Evolutionary conservation across 2,113 vertebrate genomes (phyloP), one percentile per base, ranked within the genome.

Genomic region (Numida meleagris): DNA sequence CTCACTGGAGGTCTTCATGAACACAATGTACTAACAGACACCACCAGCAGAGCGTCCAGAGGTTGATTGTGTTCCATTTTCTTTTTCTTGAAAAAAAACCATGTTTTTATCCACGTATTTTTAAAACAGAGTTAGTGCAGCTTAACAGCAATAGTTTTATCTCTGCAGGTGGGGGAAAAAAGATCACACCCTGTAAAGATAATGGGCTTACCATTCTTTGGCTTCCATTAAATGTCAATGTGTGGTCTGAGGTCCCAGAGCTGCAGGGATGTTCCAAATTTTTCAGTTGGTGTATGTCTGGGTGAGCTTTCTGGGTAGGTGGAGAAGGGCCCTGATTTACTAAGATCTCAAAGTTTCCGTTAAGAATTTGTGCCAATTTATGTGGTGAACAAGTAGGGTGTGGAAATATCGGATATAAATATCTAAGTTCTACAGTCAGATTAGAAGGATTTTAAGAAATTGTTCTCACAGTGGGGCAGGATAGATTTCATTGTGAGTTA

Each of bases 221-320:
- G 91, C 93, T 88, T 90, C 77, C n/a, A 79, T 23, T 45, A 70
- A 65, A 70, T 24, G 43, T 0, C 4, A 86, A 80, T 96, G 96
- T 96, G 95, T 96, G 96, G 94, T 94, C 96, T 88, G 73, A 88
- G 68, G 70, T 89, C 80, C 76, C 93, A 89, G 58, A 93, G 87
- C 78, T 89, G 61, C 89, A 76, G 62, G 82, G 43, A 68, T 93
- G 91, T 83, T 92, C 89, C 93, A 85, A 90, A 91, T 80, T 71
- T 88, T 90, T 63, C 27, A 70, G 20, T 65, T 24, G 43, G 42
- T 48, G 61, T 57, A 57, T 34, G 31, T 11, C 21, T 42, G 63
- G 93, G 55, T 61, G 46, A 91, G 36, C 27, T 82, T 78, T 68
- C 86, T 72, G 38, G 61, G 77, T 33, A 83, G 72, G 65, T 91